A percentile compares a stretch with the other conserved stretches of the same genome.
phyloP scores from a whole-genome alignment of 1,140 invertebrate genomes.

The Leptopilina clavipes region DNA sequence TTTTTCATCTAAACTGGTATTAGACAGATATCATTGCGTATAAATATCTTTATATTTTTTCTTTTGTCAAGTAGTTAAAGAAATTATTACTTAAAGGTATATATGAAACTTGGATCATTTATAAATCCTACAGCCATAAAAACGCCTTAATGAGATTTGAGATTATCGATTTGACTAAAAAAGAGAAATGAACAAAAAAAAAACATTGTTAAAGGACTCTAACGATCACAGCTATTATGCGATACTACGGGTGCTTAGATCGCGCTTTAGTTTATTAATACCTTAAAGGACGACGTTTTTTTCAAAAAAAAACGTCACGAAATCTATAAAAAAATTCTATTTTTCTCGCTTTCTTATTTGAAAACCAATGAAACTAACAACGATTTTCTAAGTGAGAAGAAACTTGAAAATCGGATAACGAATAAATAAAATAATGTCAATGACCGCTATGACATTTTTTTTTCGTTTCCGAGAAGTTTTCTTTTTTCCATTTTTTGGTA shows the following conservation, averaged over 20 bases:
- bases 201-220: slow-evolving; percentile 35
- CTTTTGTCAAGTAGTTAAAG: slow-evolving; percentile 10
- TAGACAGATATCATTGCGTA: slow-evolving; percentile 1
- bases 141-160: slow-evolving; percentile 11
- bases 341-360: not conserved
- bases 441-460: slow-evolving; percentile 35
- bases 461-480: slow-evolving; percentile 38
- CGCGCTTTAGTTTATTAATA: slow-evolving; percentile 41
- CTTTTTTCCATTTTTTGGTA: slow-evolving; percentile 41
- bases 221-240: slow-evolving; percentile 69
- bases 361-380: slow-evolving; percentile 20
- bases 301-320: not conserved
- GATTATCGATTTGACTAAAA: slow-evolving; percentile 30
- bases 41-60: slow-evolving; percentile 6
- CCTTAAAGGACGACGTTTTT: slow-evolving; percentile 1
- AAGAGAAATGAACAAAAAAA: slow-evolving; percentile 15
- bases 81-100: not conserved
- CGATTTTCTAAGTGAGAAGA: not conserved
- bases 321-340: not conserved
- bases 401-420: not conserved
- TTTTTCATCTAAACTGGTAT: slow-evolving; percentile 5
- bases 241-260: slow-evolving; percentile 59
- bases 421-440: slow-evolving; percentile 31
- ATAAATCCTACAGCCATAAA: slow-evolving; percentile 2
- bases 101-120: slow-evolving; percentile 7